These are phyloP conservation scores for Matsumurasca onukii DNA, from an alignment of 1,140 invertebrate genomes.

Conservation along the genomic window DNA sequence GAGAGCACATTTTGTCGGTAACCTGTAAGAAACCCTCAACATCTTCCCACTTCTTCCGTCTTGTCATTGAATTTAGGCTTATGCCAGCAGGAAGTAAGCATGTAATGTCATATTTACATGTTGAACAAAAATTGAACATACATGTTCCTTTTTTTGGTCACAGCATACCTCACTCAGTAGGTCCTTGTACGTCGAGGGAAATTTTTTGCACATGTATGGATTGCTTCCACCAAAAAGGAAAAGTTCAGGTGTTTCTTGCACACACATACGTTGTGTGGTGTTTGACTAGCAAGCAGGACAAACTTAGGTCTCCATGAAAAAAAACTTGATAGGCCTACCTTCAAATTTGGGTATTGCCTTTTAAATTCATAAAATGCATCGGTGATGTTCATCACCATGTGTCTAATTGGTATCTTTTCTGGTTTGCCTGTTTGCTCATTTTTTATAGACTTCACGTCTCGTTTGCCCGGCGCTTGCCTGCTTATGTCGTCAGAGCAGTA, in stretches of 20 bases:
- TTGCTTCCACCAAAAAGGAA: conserved; percentile 17
- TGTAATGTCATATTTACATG: not conserved
- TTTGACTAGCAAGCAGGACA: conserved; percentile 29
- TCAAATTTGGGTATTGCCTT: not conserved
- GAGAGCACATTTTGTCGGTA: not conserved
- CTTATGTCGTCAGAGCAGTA: too few species aligned
- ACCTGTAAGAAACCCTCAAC: conserved; percentile 11
- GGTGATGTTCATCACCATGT: conserved; percentile 27
- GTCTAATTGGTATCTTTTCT: conserved; percentile 19
- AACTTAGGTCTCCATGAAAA: conserved; percentile 20
- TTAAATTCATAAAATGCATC: conserved; percentile 24
- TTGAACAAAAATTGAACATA: not conserved
- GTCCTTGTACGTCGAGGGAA: not conserved
- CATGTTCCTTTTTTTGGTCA: not conserved
- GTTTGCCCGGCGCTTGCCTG: conserved; percentile 24
- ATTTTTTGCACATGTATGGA: not conserved
- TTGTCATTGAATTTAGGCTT: not conserved
- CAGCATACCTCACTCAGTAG: not conserved
- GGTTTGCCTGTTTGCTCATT: conserved; percentile 8
- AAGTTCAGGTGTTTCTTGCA: conserved; percentile 31
- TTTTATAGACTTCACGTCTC: conserved; percentile 20
- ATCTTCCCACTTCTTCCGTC: conserved; percentile 1
- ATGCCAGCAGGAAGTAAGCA: not conserved
- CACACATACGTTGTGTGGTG: conserved; percentile 28
- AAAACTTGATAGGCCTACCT: not conserved